Percentiles rank a stretch among this genome's conserved stretches.
Conservation (phyloP, 2,113 vertebrate genomes). For the Phrynocephalus versicolor region DNA sequence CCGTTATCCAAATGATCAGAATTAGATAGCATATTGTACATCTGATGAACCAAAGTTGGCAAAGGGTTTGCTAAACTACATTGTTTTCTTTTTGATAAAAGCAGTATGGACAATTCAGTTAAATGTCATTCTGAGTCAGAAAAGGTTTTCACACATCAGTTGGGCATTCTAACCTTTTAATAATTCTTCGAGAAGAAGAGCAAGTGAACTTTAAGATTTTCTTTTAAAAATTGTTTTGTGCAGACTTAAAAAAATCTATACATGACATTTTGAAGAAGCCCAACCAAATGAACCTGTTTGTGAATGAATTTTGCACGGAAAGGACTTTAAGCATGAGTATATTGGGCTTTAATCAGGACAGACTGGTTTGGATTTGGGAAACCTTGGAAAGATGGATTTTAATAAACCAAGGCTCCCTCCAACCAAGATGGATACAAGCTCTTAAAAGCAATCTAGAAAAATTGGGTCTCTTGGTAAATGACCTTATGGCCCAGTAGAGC, state of each 20-base stretch:
- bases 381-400: background rate
- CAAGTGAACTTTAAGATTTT: constrained; percentile 30
- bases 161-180: constrained; percentile 32
- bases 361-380: background rate
- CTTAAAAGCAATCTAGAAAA: no score
- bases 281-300: background rate
- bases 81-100: background rate
- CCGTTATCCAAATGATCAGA: background rate
- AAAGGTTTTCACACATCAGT: constrained; percentile 15
- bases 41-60: background rate
- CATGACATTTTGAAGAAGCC: constrained; percentile 3
- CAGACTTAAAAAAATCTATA: constrained; percentile 7
- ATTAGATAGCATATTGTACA: background rate
- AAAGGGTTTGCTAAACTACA: background rate
- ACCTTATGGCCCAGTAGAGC: no score
- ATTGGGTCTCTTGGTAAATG: no score
- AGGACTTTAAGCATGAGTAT: background rate
- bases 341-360: background rate
- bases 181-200: constrained; percentile 26
- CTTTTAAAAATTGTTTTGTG: background rate
- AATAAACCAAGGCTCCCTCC: background rate
- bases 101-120: constrained; percentile 13
- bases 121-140: constrained; percentile 12
- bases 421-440: no score
- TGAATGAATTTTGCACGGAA: constrained; percentile 11